Base-by-base conservation (phyloP, 2,797 vertebrate genomes). In the Pseudopleuronectes americanus region DNA sequence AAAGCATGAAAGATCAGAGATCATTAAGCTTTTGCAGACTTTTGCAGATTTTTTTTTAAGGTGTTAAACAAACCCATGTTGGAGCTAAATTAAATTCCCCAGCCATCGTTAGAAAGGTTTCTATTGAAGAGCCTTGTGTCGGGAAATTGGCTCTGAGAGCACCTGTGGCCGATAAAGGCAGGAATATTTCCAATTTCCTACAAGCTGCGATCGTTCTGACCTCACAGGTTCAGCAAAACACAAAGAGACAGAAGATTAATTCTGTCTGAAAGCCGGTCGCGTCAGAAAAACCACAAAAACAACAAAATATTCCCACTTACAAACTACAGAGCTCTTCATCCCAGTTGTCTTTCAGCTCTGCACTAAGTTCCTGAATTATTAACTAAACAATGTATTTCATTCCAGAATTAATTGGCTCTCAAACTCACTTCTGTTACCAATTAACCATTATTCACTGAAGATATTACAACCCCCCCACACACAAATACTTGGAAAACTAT, bases 61-160 rank as follows among this genome's bases (percentile, higher is more conserved):
- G 76, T 90, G 84, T 84, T 93, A 91, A 92, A 90, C 90, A 78
- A 90, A 90, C 78, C 84, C 59, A 22, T 54, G 76, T 80, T 84
- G 76, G 66, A 88, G 87, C 85, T 85, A 91, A 93, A 93, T 94
- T 90, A 90, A 93, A 93, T 91, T 91, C 84, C 80, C 80, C 82
- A 80, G 87, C 83, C 90, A 92, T 93, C 90, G 88, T 93, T 93
- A 89, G 84, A 92, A 88, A 86, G 74, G 73, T 84, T 86, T 88
- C 79, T 78, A 87, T 92, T 92, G 91, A 92, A 88, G 84, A 87
- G 62, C 67, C 68, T 76, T 84, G 84, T 85, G 86, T 84, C 92
- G 76, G 89, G 84, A 91, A 92, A 92, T 91, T 91, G 90, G 75
- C 80, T 92, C 76, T 43, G 68, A 86, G 83, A 81, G 76, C 67